These are phyloP conservation scores for Calcarius lapponicus DNA, from an alignment of 2,797 vertebrate species.

Conservation along the genomic window DNA sequence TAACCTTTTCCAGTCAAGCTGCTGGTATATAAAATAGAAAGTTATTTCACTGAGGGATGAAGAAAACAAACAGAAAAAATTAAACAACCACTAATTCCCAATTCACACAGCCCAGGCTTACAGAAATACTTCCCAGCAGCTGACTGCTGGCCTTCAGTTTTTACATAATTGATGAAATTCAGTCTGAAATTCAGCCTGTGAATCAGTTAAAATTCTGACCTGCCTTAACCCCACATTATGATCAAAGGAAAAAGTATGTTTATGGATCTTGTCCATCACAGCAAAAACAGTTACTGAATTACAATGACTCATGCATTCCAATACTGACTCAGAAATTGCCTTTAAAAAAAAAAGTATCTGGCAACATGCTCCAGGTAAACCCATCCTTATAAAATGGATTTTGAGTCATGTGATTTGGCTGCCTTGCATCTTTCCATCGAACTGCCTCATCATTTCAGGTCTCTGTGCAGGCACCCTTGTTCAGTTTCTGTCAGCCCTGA, in stretches of 20 bases:
- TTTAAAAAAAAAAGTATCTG: background rate
- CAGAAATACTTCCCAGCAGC: background rate
- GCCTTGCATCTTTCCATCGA: background rate
- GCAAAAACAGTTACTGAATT: background rate
- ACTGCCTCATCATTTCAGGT: background rate
- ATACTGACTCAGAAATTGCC: background rate
- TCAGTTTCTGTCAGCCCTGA: background rate
- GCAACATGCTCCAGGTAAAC: background rate
- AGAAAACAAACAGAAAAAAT: background rate
- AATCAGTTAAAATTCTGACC: background rate
- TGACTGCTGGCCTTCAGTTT: background rate
- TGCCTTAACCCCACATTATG: background rate
- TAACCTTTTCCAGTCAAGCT: background rate
- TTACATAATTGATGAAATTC: background rate
- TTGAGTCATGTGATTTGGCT: background rate
- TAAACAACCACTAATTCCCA: background rate
- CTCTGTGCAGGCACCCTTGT: background rate
- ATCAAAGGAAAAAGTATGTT: background rate
- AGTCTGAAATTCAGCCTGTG: background rate
- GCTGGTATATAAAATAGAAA: background rate
- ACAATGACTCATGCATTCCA: background rate
- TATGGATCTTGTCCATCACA: background rate
- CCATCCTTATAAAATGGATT: background rate
- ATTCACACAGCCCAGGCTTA: background rate
- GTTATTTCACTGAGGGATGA: background rate